phyloP scores from a whole-genome alignment of 2,888 invertebrate species.

The Platerodrilus igneus region DNA sequence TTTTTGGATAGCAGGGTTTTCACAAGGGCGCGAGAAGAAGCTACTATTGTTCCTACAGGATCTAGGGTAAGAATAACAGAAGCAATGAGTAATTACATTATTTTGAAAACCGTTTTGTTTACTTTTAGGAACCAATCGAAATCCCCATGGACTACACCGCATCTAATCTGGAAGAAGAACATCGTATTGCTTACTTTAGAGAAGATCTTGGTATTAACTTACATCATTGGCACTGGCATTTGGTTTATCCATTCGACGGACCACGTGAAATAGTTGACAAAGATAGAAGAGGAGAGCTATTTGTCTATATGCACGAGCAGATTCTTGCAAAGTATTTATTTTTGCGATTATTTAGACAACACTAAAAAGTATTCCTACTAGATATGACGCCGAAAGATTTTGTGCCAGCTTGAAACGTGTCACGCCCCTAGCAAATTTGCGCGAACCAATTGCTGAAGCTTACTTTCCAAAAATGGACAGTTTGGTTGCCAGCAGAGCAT shows the following conservation, averaged over 20 bases:
- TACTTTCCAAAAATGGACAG: conserved; percentile 83
- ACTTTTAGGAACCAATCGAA: conserved; percentile 56
- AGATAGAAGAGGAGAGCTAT: conserved; percentile 72
- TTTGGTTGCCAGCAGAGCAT: conserved; percentile 66
- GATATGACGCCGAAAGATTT: conserved; percentile 73
- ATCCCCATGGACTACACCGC: conserved; percentile 74
- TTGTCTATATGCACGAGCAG: conserved; percentile 76
- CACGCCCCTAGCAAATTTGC: conserved; percentile 59
- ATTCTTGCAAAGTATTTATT: conserved; percentile 51
- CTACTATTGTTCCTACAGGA: conserved; percentile 55
- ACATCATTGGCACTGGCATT: conserved; percentile 90
- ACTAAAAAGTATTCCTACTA: conserved; percentile 35
- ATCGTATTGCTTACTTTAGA: conserved; percentile 75
- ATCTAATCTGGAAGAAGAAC: conserved; percentile 67
- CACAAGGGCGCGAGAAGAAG: conserved; percentile 64
- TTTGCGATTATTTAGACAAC: too few relatives aligned
- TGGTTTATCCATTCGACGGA: conserved; percentile 76
- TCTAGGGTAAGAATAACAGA: conserved; percentile 53
- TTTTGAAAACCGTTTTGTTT: conserved; percentile 6
- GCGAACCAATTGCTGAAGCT: conserved; percentile 66
- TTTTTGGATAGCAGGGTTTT: conserved; percentile 73
- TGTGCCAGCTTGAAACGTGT: conserved; percentile 65
- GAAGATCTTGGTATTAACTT: conserved; percentile 82
- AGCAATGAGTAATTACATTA: conserved; percentile 51
- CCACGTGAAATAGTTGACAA: conserved; percentile 61